These are phyloP conservation scores for Paracyprichromis sp. DNA, from an alignment of 2,113 vertebrate genomes.

Conservation along the genomic window DNA sequence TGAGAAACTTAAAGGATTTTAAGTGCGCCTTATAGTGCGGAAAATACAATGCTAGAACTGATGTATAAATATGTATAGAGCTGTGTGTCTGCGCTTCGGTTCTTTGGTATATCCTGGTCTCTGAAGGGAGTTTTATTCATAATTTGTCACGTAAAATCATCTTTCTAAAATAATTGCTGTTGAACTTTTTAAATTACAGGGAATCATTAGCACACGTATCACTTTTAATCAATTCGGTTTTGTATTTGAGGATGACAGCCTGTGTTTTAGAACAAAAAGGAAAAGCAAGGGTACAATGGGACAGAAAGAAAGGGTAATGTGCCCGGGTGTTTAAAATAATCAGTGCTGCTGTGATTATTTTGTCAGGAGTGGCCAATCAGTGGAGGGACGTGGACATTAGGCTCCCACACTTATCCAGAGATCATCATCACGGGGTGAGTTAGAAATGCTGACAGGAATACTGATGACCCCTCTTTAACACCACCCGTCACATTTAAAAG, in stretches of 20 bases:
- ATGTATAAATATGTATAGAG: background rate
- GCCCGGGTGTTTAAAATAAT: background rate
- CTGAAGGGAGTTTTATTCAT: background rate
- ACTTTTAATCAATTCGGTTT: background rate
- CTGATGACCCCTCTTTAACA: background rate
- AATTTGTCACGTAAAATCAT: background rate
- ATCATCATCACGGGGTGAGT: conserved; percentile 97
- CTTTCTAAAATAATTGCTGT: background rate
- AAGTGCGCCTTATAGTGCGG: accelerated
- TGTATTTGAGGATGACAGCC: background rate
- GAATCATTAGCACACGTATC: background rate
- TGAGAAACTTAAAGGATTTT: background rate
- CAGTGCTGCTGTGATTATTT: background rate
- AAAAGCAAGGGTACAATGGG: background rate
- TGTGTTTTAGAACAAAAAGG: background rate
- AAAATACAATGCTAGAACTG: background rate
- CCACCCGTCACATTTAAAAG: background rate
- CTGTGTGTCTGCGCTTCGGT: background rate
- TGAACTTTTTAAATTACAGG: background rate
- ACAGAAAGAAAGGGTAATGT: background rate
- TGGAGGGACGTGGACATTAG: conserved; percentile 93
- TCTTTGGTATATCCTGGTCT: background rate
- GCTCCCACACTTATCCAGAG: conserved; percentile 90
- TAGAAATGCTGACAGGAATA: background rate
- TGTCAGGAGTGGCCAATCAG: conserved; percentile 91